Percentiles rank a stretch among this genome's conserved stretches.
Evolutionary conservation across 2,797 vertebrate genomes (phyloP).

Genomic region (Xenopus petersii): DNA sequence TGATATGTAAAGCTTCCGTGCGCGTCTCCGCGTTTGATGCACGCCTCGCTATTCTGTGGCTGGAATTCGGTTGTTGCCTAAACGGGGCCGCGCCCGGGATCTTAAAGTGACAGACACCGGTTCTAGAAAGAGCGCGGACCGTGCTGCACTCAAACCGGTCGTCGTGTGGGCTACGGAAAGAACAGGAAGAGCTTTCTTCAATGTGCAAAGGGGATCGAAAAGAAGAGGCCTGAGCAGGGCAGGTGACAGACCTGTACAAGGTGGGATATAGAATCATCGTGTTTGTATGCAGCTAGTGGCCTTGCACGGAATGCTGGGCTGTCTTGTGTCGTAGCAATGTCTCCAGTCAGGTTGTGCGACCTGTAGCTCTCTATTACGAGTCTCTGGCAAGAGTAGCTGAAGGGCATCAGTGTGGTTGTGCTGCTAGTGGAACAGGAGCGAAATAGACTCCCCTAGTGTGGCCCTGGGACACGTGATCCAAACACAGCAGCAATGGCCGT

Average conservation of each 20-base stretch:
- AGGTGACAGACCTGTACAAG: slow-evolving; percentile 2
- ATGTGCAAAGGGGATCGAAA: background rate
- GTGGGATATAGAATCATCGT: background rate
- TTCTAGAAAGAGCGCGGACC: slow-evolving; percentile 12
- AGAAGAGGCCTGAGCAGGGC: slow-evolving; percentile 11
- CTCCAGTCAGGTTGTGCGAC: too few relatives aligned
- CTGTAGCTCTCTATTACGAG: too few relatives aligned
- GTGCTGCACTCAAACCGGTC: background rate
- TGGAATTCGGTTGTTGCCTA: slow-evolving; percentile 54
- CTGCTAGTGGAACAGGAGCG: too few relatives aligned
- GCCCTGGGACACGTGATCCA: too few relatives aligned
- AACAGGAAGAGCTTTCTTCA: background rate
- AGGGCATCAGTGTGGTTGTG: too few relatives aligned
- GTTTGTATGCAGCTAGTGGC: too few relatives aligned
- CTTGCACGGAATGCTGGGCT: too few relatives aligned
- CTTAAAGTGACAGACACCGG: slow-evolving; percentile 53
- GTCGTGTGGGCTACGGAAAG: background rate
- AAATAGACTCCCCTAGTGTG: too few relatives aligned
- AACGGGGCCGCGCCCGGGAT: slow-evolving; percentile 53
- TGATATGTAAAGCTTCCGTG: background rate
- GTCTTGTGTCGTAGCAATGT: too few relatives aligned
- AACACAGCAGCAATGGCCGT: too few relatives aligned
- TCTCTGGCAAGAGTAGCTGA: too few relatives aligned
- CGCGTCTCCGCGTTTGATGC: slow-evolving; percentile 7
- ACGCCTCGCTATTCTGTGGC: slow-evolving; percentile 66